Evolutionary conservation across 1,140 invertebrate species (phyloP).

Genomic region (Dendroctonus valens): DNA sequence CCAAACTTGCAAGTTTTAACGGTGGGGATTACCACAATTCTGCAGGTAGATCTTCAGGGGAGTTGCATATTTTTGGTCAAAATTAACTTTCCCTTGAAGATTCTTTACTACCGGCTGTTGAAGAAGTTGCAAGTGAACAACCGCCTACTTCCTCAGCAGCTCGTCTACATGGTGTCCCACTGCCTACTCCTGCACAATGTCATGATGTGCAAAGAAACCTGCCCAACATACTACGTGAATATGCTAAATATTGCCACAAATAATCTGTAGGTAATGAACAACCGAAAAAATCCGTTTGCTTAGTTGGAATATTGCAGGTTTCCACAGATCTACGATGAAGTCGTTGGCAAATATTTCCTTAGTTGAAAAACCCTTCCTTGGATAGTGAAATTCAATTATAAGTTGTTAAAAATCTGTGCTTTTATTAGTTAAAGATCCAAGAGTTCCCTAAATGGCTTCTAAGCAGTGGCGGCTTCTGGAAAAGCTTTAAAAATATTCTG

Average conservation of each 20-base stretch:
- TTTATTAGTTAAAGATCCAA: no score
- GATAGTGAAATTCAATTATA: no score
- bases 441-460: no score
- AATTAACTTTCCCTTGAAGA: no score
- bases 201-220: constrained; percentile 24
- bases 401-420: no score
- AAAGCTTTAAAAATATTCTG: no score
- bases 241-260: constrained; percentile 33
- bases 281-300: not conserved
- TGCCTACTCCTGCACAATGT: constrained; percentile 30
- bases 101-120: no score
- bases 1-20: constrained; percentile 37
- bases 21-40: constrained; percentile 37
- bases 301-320: constrained; percentile 9
- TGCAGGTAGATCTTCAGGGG: constrained; percentile 34
- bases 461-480: no score
- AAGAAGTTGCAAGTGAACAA: no score
- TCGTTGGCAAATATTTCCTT: constrained; percentile 1
- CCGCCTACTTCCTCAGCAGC: constrained; percentile 1
- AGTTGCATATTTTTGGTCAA: no score
- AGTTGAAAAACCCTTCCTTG: not conserved
- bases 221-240: constrained; percentile 37
- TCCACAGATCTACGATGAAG: constrained; percentile 8
- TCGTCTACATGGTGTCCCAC: constrained; percentile 32
- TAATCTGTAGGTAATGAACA: constrained; percentile 27